Conservation (phyloP, 1,140 invertebrate species). For the Eulimnadia texana region DNA sequence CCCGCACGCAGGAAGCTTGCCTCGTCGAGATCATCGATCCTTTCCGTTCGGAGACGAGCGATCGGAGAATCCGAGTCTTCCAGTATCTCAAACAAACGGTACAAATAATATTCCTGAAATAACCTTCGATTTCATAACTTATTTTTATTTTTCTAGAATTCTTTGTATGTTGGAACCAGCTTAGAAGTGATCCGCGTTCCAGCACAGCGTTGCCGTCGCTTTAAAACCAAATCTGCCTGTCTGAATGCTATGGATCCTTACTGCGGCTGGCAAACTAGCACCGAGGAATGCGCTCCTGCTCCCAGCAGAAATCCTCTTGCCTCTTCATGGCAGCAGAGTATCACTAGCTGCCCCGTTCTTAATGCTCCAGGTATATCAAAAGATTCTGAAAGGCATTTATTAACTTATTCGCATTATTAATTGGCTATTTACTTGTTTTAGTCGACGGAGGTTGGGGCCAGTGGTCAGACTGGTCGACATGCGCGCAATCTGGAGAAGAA, state of each 20-base stretch:
- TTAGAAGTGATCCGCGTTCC: conserved; percentile 51
- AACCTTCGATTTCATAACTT: not conserved
- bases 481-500: conserved; percentile 21
- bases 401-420: not conserved
- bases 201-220: conserved; percentile 57
- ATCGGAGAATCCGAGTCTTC: conserved; percentile 45
- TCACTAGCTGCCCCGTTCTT: conserved; percentile 46
- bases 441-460: conserved; percentile 57
- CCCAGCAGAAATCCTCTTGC: conserved; percentile 42
- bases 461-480: conserved; percentile 49
- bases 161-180: conserved; percentile 66
- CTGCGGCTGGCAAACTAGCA: conserved; percentile 75
- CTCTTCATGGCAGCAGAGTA: conserved; percentile 53
- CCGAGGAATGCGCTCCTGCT: conserved; percentile 50
- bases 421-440: conserved; percentile 24
- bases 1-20: conserved; percentile 52
- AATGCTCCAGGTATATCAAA: conserved; percentile 33
- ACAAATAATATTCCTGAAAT: conserved; percentile 21
- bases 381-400: not conserved
- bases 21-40: conserved; percentile 71
- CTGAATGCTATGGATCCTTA: conserved; percentile 78
- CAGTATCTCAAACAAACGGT: conserved; percentile 68
- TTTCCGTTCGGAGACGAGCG: conserved; percentile 32
- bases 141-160: conserved; percentile 35
- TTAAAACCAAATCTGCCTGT: conserved; percentile 52